These are phyloP conservation scores for Umimayanthus kanabou DNA, from an alignment of 92 coral and sea anemone genomes.

Conservation along the genomic window DNA sequence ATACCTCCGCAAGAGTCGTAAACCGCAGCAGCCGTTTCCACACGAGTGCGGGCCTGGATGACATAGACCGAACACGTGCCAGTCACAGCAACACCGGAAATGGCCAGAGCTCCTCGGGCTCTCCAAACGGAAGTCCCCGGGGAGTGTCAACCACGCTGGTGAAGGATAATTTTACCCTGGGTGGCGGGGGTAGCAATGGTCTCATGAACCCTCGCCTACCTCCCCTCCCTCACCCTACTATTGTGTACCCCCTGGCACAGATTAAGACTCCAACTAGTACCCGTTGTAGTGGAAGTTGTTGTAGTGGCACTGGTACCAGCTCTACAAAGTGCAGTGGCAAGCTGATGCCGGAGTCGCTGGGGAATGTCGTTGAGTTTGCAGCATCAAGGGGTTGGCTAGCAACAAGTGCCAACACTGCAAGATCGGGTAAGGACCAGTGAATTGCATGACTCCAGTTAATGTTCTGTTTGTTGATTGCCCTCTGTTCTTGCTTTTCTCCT, in stretches of 20 bases:
- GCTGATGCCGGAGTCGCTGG: slow-evolving; percentile 76
- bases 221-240: slow-evolving; percentile 91
- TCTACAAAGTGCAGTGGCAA: slow-evolving; percentile 82
- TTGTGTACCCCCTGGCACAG: slow-evolving; percentile 83
- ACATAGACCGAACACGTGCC: slow-evolving; percentile 77
- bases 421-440: slow-evolving; percentile 59
- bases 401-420: slow-evolving; percentile 77
- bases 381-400: slow-evolving; percentile 93
- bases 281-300: slow-evolving; percentile 85
- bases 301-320: slow-evolving; percentile 75
- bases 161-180: slow-evolving; percentile 70
- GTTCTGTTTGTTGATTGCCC: too few relatives aligned
- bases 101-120: slow-evolving; percentile 61
- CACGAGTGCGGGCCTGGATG: slow-evolving; percentile 98
- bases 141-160: slow-evolving; percentile 59
- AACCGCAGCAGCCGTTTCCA: slow-evolving; percentile 99
- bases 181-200: slow-evolving; percentile 85
- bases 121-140: slow-evolving; percentile 91
- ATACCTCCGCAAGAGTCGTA: slow-evolving; percentile 89
- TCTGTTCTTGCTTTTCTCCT: too few relatives aligned
- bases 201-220: slow-evolving; percentile 93
- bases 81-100: slow-evolving; percentile 70
- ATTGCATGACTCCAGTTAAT: neutral
- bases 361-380: slow-evolving; percentile 84
- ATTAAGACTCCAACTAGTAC: slow-evolving; percentile 85